phyloP scores from a whole-genome alignment of 2,888 invertebrate genomes.

The Diploptera punctata region DNA sequence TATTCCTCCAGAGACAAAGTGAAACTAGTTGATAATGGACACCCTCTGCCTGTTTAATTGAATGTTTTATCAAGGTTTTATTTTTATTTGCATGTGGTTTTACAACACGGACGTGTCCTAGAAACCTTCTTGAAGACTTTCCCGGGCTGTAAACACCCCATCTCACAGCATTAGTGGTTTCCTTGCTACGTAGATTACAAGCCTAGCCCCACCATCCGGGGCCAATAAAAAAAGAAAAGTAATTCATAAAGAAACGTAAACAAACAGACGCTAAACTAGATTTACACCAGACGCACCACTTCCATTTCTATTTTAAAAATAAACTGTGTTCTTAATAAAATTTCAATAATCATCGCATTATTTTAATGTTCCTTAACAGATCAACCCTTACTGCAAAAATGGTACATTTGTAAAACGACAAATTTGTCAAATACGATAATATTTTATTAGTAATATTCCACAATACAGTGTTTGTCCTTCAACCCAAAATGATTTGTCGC shows the following conservation, averaged over 20 bases:
- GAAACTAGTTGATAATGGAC: too few species aligned
- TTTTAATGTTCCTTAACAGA: too few species aligned
- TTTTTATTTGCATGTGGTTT: constrained; percentile 23
- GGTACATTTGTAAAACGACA: too few species aligned
- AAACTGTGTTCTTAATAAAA: background rate
- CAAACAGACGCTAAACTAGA: constrained; percentile 9
- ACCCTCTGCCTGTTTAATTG: background rate
- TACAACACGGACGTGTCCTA: constrained; percentile 12
- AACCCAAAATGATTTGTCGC: too few species aligned
- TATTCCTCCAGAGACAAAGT: too few species aligned
- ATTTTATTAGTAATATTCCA: too few species aligned
- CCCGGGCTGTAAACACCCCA: constrained; percentile 23
- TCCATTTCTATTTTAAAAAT: background rate
- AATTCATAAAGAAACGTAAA: constrained; percentile 20
- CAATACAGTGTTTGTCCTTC: too few species aligned
- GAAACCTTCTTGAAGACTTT: constrained; percentile 1
- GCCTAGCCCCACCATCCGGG: constrained; percentile 3
- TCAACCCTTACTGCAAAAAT: too few species aligned
- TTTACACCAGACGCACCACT: too few species aligned
- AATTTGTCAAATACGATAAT: too few species aligned
- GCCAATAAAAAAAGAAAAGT: constrained; percentile 20
- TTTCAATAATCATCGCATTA: background rate
- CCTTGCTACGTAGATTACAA: constrained; percentile 4
- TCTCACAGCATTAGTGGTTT: constrained; percentile 4
- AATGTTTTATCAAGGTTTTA: constrained; percentile 6